Evolutionary conservation across 1,140 invertebrate genomes (phyloP).

Genomic region (Meloidogyne chitwoodi): DNA sequence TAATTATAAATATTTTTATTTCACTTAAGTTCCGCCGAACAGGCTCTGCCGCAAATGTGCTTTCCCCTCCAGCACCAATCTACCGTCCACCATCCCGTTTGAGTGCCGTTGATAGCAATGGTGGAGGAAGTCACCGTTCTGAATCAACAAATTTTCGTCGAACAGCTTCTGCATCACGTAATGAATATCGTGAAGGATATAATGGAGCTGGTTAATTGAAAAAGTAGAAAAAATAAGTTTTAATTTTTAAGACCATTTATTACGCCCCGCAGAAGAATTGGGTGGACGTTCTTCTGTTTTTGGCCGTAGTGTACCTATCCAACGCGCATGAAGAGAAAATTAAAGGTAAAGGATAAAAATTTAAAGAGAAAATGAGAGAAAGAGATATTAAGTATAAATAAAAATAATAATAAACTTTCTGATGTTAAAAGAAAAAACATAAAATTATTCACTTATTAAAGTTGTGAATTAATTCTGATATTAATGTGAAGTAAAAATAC

Average conservation of each 20-base stretch:
- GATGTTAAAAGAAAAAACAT: neutral
- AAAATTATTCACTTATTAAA: neutral
- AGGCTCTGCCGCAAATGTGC: constrained; percentile 2
- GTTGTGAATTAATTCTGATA: neutral
- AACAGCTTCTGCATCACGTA: constrained; percentile 15
- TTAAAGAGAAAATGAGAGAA: neutral
- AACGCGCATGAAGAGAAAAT: neutral
- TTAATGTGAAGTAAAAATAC: too few relatives aligned
- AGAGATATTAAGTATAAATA: neutral
- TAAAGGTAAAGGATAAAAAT: neutral
- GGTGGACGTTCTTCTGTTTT: constrained; percentile 18
- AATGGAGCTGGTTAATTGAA: neutral
- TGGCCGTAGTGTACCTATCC: constrained; percentile 25
- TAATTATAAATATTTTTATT: neutral
- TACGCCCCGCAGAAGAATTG: constrained; percentile 27
- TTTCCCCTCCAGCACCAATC: neutral
- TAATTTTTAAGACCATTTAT: constrained; percentile 13
- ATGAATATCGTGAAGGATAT: constrained; percentile 9
- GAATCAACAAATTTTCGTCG: constrained; percentile 2
- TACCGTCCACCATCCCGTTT: constrained; percentile 26
- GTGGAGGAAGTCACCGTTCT: neutral
- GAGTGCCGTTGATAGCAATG: constrained; percentile 3
- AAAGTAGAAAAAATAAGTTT: neutral
- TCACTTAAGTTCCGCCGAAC: constrained; percentile 20
- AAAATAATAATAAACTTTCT: too few relatives aligned